Evolutionary conservation across 2,113 vertebrate species (phyloP).

Genomic region (Stegostoma tigrinum): DNA sequence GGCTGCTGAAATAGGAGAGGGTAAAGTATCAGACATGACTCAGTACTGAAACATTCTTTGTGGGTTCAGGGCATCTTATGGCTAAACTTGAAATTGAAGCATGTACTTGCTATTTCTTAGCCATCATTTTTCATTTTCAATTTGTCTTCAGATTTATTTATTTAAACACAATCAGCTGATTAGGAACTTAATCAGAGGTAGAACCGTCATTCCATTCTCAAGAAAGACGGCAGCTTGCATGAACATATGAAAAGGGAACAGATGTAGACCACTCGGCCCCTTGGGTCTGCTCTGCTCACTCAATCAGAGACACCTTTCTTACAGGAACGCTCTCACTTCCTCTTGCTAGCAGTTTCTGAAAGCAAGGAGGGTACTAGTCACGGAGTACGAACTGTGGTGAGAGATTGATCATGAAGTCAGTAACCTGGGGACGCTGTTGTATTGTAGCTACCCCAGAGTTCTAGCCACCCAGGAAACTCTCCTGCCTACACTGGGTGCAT

Average conservation of each 20-base stretch:
- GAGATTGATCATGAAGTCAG: too few species aligned
- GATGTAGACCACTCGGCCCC: too few species aligned
- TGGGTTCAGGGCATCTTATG: not conserved
- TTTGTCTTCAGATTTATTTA: slow-evolving; percentile 6
- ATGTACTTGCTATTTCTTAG: not conserved
- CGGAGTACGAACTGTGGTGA: too few species aligned
- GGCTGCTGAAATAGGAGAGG: not conserved
- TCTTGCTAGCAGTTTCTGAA: too few species aligned
- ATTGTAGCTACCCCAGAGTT: too few species aligned
- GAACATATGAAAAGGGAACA: not conserved
- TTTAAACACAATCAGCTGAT: not conserved
- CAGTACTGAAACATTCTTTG: slow-evolving; percentile 13
- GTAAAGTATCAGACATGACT: slow-evolving; percentile 20
- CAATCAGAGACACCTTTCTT: too few species aligned
- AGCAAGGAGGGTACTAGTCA: too few species aligned
- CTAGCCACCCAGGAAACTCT: too few species aligned
- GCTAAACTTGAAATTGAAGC: not conserved
- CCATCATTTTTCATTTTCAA: not conserved
- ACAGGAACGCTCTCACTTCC: too few species aligned
- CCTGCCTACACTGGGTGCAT: too few species aligned
- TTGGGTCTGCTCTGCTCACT: too few species aligned
- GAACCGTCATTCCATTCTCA: not conserved
- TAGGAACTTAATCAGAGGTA: not conserved
- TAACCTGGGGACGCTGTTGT: too few species aligned
- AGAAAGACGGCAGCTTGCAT: not conserved